phyloP scores from a whole-genome alignment of 2,888 invertebrate species.

The Ashinkailepas kermadecensis region DNA sequence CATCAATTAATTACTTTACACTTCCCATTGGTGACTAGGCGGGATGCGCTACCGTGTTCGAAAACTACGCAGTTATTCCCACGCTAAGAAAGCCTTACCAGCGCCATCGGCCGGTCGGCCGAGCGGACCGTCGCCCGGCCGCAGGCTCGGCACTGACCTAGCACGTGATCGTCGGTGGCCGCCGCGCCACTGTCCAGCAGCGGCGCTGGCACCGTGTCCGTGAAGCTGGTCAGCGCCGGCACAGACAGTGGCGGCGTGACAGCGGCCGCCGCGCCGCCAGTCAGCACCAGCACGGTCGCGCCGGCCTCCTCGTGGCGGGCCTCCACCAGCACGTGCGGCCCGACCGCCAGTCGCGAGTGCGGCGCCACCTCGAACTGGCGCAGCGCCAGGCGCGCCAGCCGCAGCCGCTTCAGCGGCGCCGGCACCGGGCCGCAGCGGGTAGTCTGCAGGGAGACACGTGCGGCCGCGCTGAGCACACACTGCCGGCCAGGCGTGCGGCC shows the following conservation, averaged over 20 bases:
- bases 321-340: constrained; percentile 64
- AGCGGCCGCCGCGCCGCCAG: constrained; percentile 48
- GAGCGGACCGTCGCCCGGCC: too few relatives aligned
- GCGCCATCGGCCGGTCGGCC: too few relatives aligned
- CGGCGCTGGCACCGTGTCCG: constrained; percentile 63
- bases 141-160: constrained; percentile 37
- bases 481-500: not conserved
- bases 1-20: too few relatives aligned
- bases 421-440: constrained; percentile 64
- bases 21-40: too few relatives aligned
- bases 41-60: too few relatives aligned
- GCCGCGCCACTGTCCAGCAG: constrained; percentile 46
- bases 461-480: not conserved
- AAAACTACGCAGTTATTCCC: too few relatives aligned
- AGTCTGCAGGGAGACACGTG: constrained; percentile 44
- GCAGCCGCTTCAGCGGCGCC: constrained; percentile 58
- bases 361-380: constrained; percentile 60
- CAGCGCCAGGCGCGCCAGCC: constrained; percentile 62
- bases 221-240: constrained; percentile 69
- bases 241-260: constrained; percentile 50
- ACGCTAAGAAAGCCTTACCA: too few relatives aligned
- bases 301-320: constrained; percentile 58
- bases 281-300: constrained; percentile 58
- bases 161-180: constrained; percentile 51
- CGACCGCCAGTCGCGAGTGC: constrained; percentile 50